These are phyloP conservation scores for Trachymyrmex cornetzi DNA, from an alignment of 1,140 invertebrate species.

Conservation along the genomic window DNA sequence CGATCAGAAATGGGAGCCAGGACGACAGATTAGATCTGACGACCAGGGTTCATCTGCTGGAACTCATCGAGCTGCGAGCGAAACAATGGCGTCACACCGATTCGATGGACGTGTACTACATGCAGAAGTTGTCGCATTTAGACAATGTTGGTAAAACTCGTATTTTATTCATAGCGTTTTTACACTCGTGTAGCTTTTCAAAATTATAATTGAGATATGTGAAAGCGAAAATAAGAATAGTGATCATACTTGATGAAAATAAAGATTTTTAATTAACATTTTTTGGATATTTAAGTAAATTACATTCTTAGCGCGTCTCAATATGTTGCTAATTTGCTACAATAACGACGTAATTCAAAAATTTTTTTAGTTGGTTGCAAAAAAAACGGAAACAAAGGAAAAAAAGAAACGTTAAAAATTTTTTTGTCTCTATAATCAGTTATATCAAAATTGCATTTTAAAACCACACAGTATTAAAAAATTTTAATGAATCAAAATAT, in stretches of 20 bases:
- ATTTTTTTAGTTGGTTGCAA: no score
- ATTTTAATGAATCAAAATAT: no score
- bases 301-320: background rate
- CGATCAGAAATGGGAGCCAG: slow-evolving; percentile 95
- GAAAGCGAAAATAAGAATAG: background rate
- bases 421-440: no score
- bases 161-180: background rate
- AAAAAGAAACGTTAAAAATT: no score
- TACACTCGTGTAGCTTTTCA: background rate
- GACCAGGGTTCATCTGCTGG: slow-evolving; percentile 93
- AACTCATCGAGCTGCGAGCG: slow-evolving; percentile 95
- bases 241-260: background rate
- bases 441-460: no score
- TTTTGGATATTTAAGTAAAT: background rate
- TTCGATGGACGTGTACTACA: slow-evolving; percentile 93
- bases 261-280: background rate
- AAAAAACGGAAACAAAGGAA: no score
- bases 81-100: slow-evolving; percentile 94
- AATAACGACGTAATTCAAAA: no score
- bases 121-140: slow-evolving; percentile 91
- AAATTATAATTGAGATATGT: background rate
- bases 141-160: slow-evolving; percentile 87
- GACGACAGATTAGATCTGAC: slow-evolving; percentile 92
- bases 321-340: no score
- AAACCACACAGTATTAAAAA: no score